Percentiles rank a stretch among this genome's conserved stretches.
phyloP scores from a whole-genome alignment of 1,140 invertebrate species.

The Andrena cerasifolii region DNA sequence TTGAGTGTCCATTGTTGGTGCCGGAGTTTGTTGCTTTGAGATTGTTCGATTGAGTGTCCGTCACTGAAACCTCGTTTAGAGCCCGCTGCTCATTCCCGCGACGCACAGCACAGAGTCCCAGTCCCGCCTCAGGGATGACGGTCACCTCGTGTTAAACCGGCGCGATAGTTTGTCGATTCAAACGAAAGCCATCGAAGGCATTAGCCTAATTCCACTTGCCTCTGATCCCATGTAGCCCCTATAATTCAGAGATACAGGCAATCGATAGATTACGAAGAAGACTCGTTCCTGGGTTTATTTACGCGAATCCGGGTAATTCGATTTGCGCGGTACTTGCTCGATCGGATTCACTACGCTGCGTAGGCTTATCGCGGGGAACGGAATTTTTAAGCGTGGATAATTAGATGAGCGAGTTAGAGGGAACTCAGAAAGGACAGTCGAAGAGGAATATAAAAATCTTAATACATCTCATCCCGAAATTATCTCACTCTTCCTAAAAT shows the following conservation, averaged over 20 bases:
- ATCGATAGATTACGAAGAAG: slow-evolving; percentile 15
- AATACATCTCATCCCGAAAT: no score
- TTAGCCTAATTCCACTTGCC: slow-evolving; percentile 25
- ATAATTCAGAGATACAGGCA: slow-evolving; percentile 33
- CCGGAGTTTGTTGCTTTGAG: not conserved
- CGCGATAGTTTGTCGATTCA: slow-evolving; percentile 2
- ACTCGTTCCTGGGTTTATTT: not conserved
- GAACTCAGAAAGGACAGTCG: no score
- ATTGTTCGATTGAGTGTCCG: no score
- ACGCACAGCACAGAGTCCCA: not conserved
- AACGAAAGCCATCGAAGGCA: slow-evolving; percentile 3
- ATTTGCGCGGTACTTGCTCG: not conserved
- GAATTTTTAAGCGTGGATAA: no score
- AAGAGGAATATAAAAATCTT: no score
- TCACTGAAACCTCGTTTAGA: not conserved
- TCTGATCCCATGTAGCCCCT: slow-evolving; percentile 18
- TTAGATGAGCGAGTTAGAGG: no score
- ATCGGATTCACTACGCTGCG: not conserved
- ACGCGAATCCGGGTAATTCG: not conserved
- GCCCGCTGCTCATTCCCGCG: not conserved
- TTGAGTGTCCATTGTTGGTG: slow-evolving; percentile 1
- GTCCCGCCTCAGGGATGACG: not conserved
- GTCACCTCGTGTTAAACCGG: not conserved
- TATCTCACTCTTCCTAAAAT: no score
- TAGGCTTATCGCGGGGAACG: not conserved